Conservation (phyloP, 2,888 invertebrate species). For the Luperina nickerlii region DNA sequence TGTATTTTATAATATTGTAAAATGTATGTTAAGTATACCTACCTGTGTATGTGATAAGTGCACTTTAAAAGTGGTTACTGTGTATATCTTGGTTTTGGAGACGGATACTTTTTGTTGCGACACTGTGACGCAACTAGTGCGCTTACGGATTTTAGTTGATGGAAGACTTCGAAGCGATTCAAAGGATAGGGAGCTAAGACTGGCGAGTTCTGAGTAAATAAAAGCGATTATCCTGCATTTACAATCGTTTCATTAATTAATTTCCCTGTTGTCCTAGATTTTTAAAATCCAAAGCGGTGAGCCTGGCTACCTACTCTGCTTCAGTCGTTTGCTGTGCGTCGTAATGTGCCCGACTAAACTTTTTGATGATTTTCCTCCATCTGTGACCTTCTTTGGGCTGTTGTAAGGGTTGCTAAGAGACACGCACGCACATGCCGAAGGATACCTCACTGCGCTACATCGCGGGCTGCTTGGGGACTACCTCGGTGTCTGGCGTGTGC, state of each 20-base stretch:
- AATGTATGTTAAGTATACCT: constrained; percentile 6
- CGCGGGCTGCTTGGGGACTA: no score
- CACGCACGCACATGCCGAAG: no score
- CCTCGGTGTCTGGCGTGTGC: neutral
- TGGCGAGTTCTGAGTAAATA: constrained; percentile 10
- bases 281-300: no score
- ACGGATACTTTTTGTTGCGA: constrained; percentile 8
- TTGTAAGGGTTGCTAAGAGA: neutral
- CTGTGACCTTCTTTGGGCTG: neutral
- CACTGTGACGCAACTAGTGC: constrained; percentile 1
- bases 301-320: no score
- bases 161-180: neutral
- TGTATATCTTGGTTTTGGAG: constrained; percentile 16
- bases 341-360: neutral
- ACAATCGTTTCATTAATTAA: constrained; percentile 13
- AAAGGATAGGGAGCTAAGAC: neutral
- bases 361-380: neutral
- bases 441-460: neutral
- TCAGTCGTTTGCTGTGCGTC: no score
- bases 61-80: constrained; percentile 44
- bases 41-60: constrained; percentile 39
- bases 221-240: constrained; percentile 14
- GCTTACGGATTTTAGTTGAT: neutral
- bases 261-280: neutral
- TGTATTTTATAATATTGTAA: constrained; percentile 42